Base-by-base conservation (phyloP, 2,797 vertebrate genomes). In the Dipus sagitta region DNA sequence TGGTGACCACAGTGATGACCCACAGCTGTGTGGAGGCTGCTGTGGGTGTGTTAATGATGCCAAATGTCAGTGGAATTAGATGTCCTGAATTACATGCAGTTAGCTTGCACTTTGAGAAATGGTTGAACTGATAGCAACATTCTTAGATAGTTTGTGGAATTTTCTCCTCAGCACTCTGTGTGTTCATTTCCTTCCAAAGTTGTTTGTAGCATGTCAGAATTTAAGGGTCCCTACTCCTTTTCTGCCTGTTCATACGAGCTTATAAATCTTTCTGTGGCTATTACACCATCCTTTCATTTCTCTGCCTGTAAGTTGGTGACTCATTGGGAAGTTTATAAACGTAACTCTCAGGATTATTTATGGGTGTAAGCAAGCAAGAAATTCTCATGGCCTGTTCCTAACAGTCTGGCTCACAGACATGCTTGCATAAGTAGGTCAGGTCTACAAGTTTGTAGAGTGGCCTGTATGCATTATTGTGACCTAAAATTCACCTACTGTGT, bases 21-120 rank as follows among this genome's bases (percentile, higher is more conserved):
- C 70, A 47, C 96, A 95, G 93, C 86, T 95, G 95, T 68, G 28
- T 30, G 87, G 71, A 65, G 82, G 79, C 32, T 80, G 54, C 1
- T 24, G 67, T 26, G 85, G 85, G 38, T n/a, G 18, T 52, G 30
- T 47, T 86, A 83, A 96, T 70, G 23, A n/a, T 79, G 71, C 28
- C 58, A 79, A 71, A 88, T 58, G 62, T 71, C 32, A 81, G 84
- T 32, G 62, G 74, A 85, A 84, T 84, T 84, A 23, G 12, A 24
- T 84, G 54, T 79, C 79, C 24, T 84, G 72, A 93, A 86, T 85
- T 86, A 54, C 77, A 14, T 47, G 62, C 7, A 18, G n/a, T 74
- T 60, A 86, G 58, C 78, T 89, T 84, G 80, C 34, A 60, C 34
- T 54, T 17, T 74, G 52, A 90, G 24, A 95, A 68, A 62, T 84